Evolutionary conservation across 2,888 invertebrate genomes (phyloP), one percentile per base, ranked within the genome.

Genomic region (Lordiphosa fenestrarum): DNA sequence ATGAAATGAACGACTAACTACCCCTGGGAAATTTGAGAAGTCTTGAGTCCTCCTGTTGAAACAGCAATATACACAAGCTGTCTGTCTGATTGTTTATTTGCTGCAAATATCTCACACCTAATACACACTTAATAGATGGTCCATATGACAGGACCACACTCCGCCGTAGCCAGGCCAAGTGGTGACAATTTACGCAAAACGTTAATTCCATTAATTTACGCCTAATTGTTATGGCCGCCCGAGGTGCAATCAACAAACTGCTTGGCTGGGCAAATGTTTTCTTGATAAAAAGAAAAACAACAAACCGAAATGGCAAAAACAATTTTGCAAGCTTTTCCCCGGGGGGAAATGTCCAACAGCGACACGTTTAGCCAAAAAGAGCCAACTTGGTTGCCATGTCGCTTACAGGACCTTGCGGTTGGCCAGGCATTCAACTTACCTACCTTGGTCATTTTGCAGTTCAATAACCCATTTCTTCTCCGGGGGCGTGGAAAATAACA

Each of bases 191-290:
- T 63, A 62, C 66, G 70, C 52, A 63, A 52, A 36, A 71, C 85
- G 71, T 77, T 85, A 84, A 85, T 85, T 81, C 66, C 55, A 71
- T 84, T 85, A 85, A 85, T 81, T 85, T 81, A 65, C 71, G 60
- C 65, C 82, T 85, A 81, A 81, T 81, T 85, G 82, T 83, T 85
- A 81, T 77, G 64, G 56, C 55, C 84, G 70, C 81, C 81, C 52
- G 71, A 81, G 71, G 81, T 77, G 77, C 74, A 80, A 81, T 81
- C 84, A 84, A 76, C 42, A 42, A 46, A 30, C 36, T 35, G 53
- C 60, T 53, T 15, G 13, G 35, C 3, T 37, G 51, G 56, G 35
- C 66, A 52, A 76, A 60, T 62, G 58, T 50, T 68, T 71, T 39
- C 55, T 54, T 49, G 35, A 19, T 25, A 39, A 57, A 56, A 36